Evolutionary conservation across 2,888 invertebrate species (phyloP).

Genomic region (Tortricodes alternella): DNA sequence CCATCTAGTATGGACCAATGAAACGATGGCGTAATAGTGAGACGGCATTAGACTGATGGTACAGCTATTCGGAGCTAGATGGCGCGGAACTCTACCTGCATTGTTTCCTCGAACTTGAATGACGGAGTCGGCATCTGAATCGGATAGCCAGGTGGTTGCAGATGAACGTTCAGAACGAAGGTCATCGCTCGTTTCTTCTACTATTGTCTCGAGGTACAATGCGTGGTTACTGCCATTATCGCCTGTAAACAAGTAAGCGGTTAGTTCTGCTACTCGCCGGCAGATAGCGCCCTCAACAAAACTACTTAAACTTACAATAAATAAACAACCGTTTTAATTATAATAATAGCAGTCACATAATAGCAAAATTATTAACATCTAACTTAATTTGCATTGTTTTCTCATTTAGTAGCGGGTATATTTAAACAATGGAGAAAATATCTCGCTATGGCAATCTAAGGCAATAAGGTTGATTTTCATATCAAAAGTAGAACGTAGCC

Average conservation of each 20-base stretch:
- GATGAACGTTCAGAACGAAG: constrained; percentile 88
- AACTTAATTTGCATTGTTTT: not conserved
- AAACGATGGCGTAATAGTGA: not conserved
- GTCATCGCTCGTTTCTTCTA: constrained; percentile 95
- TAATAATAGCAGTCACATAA: not conserved
- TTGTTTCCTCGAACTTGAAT: constrained; percentile 85
- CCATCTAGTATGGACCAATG: constrained; percentile 2
- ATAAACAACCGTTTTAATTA: not conserved
- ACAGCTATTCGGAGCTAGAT: constrained; percentile 53
- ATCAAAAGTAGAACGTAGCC: not conserved
- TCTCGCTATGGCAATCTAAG: no score
- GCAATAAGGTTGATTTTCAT: constrained; percentile 20
- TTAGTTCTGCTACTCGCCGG: constrained; percentile 34
- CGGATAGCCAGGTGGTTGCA: constrained; percentile 84
- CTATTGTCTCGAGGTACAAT: constrained; percentile 91
- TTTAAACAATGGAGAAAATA: not conserved
- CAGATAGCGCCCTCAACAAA: constrained; percentile 48
- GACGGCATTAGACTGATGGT: constrained; percentile 23
- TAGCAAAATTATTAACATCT: no score
- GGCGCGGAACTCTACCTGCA: constrained; percentile 62
- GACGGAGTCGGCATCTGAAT: constrained; percentile 92
- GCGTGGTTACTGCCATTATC: constrained; percentile 81
- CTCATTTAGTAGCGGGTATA: not conserved
- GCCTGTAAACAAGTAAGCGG: constrained; percentile 51
- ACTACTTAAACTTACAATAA: not conserved